Conservation (phyloP, 2,888 invertebrate species). For the Pediacus dermestoides region DNA sequence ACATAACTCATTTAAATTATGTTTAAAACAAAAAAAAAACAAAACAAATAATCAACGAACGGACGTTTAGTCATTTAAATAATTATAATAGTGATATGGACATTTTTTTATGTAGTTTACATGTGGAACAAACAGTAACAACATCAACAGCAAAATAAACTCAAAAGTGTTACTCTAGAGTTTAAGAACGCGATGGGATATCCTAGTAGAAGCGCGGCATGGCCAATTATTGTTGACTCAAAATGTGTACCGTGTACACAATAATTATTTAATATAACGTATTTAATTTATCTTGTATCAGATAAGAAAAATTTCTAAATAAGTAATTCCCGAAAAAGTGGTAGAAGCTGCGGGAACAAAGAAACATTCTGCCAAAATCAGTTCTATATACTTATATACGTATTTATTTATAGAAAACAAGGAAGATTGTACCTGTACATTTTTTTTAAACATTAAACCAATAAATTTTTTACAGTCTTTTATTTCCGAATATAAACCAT, state of each 20-base stretch:
- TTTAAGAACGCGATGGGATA: slow-evolving; percentile 22
- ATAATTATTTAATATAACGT: slow-evolving; percentile 13
- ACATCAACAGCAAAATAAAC: not conserved
- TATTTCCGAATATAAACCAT: no score
- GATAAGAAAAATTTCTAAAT: no score
- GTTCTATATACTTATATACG: no score
- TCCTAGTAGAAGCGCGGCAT: slow-evolving; percentile 23
- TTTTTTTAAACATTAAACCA: no score
- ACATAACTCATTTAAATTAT: slow-evolving; percentile 1
- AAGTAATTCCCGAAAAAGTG: no score
- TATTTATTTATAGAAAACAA: no score
- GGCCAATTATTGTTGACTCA: slow-evolving; percentile 30
- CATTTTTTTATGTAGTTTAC: slow-evolving; percentile 45
- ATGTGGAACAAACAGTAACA: slow-evolving; percentile 21
- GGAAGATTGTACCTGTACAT: no score
- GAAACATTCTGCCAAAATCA: no score
- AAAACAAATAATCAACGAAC: slow-evolving; percentile 22
- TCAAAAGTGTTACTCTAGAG: no score
- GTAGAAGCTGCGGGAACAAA: no score
- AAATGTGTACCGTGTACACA: slow-evolving; percentile 48
- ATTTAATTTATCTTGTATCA: no score
- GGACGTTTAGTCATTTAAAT: slow-evolving; percentile 44
- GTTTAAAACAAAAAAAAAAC: slow-evolving; percentile 18
- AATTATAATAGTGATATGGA: slow-evolving; percentile 33
- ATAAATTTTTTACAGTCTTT: no score